Conservation (phyloP, 2,113 vertebrate genomes). For the Hypocryptadius cinnamomeus region DNA sequence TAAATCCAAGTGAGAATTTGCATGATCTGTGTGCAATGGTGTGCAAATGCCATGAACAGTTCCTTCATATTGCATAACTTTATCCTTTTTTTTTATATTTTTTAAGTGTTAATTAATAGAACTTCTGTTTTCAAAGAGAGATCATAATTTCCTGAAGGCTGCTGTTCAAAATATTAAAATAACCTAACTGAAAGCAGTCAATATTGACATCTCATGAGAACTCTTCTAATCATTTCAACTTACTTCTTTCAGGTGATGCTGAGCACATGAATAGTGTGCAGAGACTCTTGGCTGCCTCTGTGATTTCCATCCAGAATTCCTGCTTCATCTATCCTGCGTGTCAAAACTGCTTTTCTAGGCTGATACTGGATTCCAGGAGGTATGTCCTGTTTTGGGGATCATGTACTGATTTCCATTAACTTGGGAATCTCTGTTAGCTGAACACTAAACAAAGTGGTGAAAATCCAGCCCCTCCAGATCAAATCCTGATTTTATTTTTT, state of each 20-base stretch:
- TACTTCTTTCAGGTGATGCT: not conserved
- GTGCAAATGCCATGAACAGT: not conserved
- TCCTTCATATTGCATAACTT: not conserved
- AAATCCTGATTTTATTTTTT: not conserved
- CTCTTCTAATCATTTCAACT: not conserved
- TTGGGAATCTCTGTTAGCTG: not conserved
- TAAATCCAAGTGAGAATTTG: not conserved
- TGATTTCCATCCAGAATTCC: conserved; percentile 74
- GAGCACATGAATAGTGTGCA: conserved; percentile 64
- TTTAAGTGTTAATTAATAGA: not conserved
- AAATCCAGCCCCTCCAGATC: not conserved
- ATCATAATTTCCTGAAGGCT: not conserved
- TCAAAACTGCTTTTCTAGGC: conserved; percentile 69
- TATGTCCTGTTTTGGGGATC: not conserved
- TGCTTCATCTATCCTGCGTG: conserved; percentile 76
- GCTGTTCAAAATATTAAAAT: not conserved
- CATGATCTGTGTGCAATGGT: not conserved
- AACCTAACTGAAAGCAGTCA: not conserved
- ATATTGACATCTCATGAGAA: not conserved
- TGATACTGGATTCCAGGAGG: conserved; percentile 63
- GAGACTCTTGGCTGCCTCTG: conserved; percentile 69
- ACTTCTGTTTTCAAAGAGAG: not conserved
- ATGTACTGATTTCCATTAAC: not conserved
- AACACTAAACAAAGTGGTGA: not conserved
- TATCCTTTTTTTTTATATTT: not conserved